A percentile compares a stretch with the other conserved stretches of the same genome.
These are phyloP conservation scores for Apeltes quadracus DNA, from an alignment of 2,113 vertebrate genomes.

Conservation along the genomic window DNA sequence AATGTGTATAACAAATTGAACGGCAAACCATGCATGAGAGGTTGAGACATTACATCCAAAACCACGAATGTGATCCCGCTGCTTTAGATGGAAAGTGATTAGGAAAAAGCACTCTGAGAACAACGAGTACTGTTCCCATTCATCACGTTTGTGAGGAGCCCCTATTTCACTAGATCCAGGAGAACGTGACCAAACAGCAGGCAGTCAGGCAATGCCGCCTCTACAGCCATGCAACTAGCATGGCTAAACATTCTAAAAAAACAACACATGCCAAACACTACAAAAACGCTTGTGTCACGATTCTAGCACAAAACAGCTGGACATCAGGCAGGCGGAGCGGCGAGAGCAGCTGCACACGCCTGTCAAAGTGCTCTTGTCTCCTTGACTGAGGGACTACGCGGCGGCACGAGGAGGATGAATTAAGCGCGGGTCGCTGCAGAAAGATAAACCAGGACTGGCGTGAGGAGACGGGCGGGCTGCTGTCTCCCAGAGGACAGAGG, in stretches of 20 bases:
- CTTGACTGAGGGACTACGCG: conserved; percentile 35
- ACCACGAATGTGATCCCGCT: neutral
- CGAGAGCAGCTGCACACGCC: conserved; percentile 26
- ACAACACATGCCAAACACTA: conserved; percentile 32
- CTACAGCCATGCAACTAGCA: neutral
- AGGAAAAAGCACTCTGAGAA: neutral
- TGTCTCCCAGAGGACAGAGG: conserved; percentile 55
- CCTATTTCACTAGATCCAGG: neutral
- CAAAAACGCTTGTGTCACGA: conserved; percentile 34
- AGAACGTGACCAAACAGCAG: neutral
- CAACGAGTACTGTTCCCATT: neutral
- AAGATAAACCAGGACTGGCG: conserved; percentile 60
- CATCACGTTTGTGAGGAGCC: neutral
- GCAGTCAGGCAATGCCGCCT: neutral
- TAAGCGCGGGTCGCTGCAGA: conserved; percentile 54
- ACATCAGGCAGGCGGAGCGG: conserved; percentile 36
- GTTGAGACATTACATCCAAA: neutral
- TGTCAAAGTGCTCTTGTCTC: conserved; percentile 35
- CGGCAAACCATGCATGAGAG: neutral
- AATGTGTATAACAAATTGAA: neutral
- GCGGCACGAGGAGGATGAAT: conserved; percentile 27
- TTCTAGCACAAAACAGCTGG: conserved; percentile 43
- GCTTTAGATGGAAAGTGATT: neutral
- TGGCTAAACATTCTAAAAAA: conserved; percentile 5
- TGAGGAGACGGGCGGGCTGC: conserved; percentile 45